Conservation (phyloP, 2,888 invertebrate genomes). For the Amblyjoppa proteus region DNA sequence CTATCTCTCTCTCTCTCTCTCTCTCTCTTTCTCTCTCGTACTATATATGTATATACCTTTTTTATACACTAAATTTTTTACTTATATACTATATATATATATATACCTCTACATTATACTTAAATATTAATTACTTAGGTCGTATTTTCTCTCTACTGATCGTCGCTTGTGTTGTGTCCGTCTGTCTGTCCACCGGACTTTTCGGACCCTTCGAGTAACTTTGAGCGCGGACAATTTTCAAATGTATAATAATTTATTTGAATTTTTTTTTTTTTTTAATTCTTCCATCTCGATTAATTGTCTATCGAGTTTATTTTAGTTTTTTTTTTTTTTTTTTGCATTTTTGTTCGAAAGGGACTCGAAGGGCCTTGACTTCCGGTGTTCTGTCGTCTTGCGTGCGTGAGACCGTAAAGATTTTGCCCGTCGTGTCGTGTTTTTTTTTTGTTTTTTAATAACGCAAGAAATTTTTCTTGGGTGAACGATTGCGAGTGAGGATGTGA, state of each 20-base stretch:
- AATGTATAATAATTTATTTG: too few species aligned
- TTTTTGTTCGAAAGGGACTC: slow-evolving; percentile 4
- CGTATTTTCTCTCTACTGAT: slow-evolving; percentile 60
- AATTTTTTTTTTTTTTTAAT: neutral
- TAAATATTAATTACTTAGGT: slow-evolving; percentile 64
- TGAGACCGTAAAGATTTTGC: slow-evolving; percentile 56
- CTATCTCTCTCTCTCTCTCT: too few species aligned
- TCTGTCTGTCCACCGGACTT: slow-evolving; percentile 66
- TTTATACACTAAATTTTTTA: slow-evolving; percentile 74
- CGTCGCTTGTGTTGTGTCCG: slow-evolving; percentile 78
- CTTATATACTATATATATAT: slow-evolving; percentile 66
- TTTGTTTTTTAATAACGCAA: slow-evolving; percentile 28
- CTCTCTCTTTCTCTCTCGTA: slow-evolving; percentile 51
- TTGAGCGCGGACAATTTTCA: neutral
- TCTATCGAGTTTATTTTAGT: neutral
- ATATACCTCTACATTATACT: slow-evolving; percentile 70
- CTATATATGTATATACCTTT: slow-evolving; percentile 65
- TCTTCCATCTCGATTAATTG: neutral
- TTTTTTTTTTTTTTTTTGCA: slow-evolving; percentile 7
- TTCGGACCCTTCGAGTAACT: slow-evolving; percentile 67
- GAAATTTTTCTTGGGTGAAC: slow-evolving; percentile 29
- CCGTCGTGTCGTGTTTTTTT: slow-evolving; percentile 49
- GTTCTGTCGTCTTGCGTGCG: slow-evolving; percentile 64
- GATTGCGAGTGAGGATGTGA: slow-evolving; percentile 47
- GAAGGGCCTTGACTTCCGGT: slow-evolving; percentile 44